Conservation (phyloP, 2,888 invertebrate species). For the Heliconius charithonia region DNA sequence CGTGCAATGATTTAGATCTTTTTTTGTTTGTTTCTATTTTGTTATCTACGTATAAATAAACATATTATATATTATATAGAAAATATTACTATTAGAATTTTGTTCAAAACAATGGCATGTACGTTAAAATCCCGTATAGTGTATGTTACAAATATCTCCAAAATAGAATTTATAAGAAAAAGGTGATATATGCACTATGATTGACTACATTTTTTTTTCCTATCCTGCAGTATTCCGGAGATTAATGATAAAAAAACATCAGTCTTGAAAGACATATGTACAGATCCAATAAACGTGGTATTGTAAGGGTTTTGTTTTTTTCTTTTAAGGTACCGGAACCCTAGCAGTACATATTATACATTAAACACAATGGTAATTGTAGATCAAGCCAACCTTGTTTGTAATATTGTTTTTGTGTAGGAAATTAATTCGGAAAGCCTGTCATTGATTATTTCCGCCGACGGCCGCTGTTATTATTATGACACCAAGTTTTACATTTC, state of each 20-base stretch:
- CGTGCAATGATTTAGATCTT: constrained; percentile 4
- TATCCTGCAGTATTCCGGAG: no score
- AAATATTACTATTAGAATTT: background rate
- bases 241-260: background rate
- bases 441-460: constrained; percentile 44
- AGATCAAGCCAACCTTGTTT: background rate
- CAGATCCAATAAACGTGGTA: background rate
- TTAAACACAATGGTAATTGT: background rate
- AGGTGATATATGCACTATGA: no score
- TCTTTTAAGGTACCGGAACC: background rate
- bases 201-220: no score
- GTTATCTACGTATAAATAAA: background rate
- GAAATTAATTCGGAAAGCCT: constrained; percentile 45
- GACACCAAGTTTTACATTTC: constrained; percentile 4
- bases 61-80: background rate
- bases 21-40: constrained; percentile 12
- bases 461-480: constrained; percentile 18
- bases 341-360: background rate
- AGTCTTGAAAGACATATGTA: background rate
- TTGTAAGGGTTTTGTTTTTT: background rate
- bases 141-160: no score
- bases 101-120: no score
- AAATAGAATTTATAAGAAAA: no score
- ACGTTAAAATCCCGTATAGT: no score
- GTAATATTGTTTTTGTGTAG: constrained; percentile 23